Evolutionary conservation across 2,888 invertebrate species (phyloP).

Genomic region (Periphyllus acericola): DNA sequence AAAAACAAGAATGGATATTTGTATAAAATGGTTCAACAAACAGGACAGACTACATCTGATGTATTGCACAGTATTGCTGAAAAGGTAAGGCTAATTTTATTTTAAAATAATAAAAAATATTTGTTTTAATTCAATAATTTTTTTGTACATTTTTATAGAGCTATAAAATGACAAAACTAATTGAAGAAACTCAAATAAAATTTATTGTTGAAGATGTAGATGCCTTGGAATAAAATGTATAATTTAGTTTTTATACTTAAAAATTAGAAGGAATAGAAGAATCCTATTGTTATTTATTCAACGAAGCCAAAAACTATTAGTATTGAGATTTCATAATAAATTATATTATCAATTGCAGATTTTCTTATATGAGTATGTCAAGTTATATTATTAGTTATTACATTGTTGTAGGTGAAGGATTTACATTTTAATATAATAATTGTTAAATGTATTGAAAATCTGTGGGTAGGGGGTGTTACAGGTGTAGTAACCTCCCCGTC

Average conservation of each 20-base stretch:
- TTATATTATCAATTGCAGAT: no score
- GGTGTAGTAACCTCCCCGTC: no score
- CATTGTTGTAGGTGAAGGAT: no score
- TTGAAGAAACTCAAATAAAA: not conserved
- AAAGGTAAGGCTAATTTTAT: conserved; percentile 65
- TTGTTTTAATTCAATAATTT: not conserved
- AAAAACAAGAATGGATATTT: conserved; percentile 73
- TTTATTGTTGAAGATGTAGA: not conserved
- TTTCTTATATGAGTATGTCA: no score
- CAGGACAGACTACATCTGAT: conserved; percentile 72
- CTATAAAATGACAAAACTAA: not conserved
- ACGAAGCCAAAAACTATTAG: not conserved
- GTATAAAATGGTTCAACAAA: conserved; percentile 77
- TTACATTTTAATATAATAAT: no score
- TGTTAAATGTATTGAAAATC: no score
- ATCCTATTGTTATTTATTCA: not conserved
- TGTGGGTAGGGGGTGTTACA: no score
- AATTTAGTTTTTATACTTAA: not conserved
- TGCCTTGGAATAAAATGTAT: not conserved
- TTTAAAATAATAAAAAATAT: not conserved
- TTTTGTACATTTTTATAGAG: not conserved
- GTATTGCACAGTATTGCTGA: conserved; percentile 69
- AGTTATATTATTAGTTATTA: no score
- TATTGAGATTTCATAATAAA: no score
- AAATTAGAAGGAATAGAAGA: not conserved